Evolutionary conservation across 2,888 invertebrate species (phyloP).

Genomic region (Mimachlamys varia): DNA sequence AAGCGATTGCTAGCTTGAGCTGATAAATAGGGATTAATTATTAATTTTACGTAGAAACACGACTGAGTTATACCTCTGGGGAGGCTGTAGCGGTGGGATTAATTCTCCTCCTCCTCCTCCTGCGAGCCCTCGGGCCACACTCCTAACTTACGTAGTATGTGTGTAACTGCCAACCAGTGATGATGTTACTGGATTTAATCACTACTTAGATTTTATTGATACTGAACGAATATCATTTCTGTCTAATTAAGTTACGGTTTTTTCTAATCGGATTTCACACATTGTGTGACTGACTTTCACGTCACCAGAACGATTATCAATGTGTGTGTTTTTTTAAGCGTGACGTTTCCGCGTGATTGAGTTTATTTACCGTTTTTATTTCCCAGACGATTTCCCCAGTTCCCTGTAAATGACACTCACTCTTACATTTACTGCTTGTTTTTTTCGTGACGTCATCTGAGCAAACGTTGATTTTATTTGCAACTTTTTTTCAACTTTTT

Average conservation of each 20-base stretch:
- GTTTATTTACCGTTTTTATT: neutral
- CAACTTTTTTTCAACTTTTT: too few relatives aligned
- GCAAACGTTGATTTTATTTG: too few relatives aligned
- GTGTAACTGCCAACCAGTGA: neutral
- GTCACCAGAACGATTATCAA: neutral
- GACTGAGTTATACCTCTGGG: neutral
- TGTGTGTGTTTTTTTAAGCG: neutral
- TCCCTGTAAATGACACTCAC: neutral
- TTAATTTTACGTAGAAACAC: conserved; percentile 34
- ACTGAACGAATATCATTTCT: conserved; percentile 1
- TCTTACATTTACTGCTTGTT: neutral
- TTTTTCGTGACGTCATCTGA: neutral
- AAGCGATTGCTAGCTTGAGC: conserved; percentile 8
- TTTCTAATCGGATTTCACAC: neutral
- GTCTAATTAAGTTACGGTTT: neutral
- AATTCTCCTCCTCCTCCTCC: conserved; percentile 9
- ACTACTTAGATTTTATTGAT: conserved; percentile 16
- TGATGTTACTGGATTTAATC: neutral
- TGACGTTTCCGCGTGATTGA: neutral
- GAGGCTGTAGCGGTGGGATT: neutral
- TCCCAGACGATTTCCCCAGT: neutral
- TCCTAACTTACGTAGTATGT: conserved; percentile 18
- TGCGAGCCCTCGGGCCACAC: neutral
- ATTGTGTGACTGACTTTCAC: neutral
- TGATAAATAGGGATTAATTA: conserved; percentile 24